A percentile compares a stretch with the other conserved stretches of the same genome.
Conservation (phyloP, 2,888 invertebrate species). For the Morpho deidamia region DNA sequence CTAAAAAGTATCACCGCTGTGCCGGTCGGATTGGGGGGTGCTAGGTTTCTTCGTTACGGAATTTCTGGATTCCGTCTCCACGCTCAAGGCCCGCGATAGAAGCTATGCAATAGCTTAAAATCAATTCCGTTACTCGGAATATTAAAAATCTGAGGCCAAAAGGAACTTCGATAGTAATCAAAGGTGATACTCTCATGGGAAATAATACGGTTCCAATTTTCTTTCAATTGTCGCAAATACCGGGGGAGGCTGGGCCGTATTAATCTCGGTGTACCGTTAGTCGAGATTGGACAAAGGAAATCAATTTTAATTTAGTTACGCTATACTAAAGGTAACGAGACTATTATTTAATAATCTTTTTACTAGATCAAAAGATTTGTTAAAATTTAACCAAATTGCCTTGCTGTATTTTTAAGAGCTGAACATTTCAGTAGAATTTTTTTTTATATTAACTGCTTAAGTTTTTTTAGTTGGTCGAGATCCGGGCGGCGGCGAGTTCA, state of each 20-base stretch:
- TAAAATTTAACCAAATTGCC: background rate
- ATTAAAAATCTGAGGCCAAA: no score
- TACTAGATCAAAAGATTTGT: background rate
- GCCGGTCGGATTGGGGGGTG: no score
- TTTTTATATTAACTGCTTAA: no score
- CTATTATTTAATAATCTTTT: background rate
- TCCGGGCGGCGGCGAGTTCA: no score
- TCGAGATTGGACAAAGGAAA: background rate
- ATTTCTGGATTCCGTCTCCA: no score
- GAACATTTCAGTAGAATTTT: background rate
- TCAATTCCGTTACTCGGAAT: no score
- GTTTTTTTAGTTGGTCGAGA: no score
- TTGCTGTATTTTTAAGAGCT: background rate
- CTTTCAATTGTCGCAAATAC: slow-evolving; percentile 28
- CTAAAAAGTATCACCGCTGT: no score
- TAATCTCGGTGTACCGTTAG: background rate
- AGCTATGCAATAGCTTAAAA: no score
- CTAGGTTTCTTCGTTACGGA: no score
- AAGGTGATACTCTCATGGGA: slow-evolving; percentile 23
- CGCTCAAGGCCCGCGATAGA: no score
- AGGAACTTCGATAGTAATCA: slow-evolving; percentile 16
- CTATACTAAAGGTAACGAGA: background rate
- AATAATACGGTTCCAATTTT: slow-evolving; percentile 28
- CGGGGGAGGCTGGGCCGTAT: slow-evolving; percentile 13
- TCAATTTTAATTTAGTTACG: background rate